These are phyloP conservation scores for Leptinotarsa juncta DNA, from an alignment of 2,888 invertebrate genomes.

Conservation along the genomic window DNA sequence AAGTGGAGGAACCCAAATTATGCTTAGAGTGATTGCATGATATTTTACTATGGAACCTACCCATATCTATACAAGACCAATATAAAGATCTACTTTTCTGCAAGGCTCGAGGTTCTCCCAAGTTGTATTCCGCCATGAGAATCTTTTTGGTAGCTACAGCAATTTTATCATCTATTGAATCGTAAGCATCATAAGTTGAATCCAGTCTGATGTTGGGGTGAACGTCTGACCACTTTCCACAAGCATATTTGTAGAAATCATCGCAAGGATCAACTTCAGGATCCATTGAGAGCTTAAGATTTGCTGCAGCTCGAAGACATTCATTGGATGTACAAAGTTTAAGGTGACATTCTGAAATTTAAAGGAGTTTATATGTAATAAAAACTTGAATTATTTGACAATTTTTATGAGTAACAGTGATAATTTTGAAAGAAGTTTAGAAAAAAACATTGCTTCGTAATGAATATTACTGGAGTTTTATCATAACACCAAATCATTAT, in stretches of 20 bases:
- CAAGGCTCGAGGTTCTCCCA: neutral
- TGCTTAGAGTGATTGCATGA: neutral
- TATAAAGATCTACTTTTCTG: constrained; percentile 76
- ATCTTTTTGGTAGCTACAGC: neutral
- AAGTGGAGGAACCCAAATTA: neutral
- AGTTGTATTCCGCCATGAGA: neutral
- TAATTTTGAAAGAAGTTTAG: no score
- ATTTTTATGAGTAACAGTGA: no score
- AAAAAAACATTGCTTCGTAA: no score
- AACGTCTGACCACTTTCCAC: constrained; percentile 80
- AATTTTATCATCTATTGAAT: constrained; percentile 71
- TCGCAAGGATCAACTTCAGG: constrained; percentile 78
- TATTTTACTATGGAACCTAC: constrained; percentile 61
- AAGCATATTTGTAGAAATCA: constrained; percentile 82
- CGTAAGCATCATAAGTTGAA: constrained; percentile 79
- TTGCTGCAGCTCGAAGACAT: constrained; percentile 79
- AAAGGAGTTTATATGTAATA: no score
- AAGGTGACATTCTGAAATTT: neutral
- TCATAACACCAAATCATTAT: no score
- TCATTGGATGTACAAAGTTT: constrained; percentile 73
- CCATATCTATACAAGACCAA: constrained; percentile 75
- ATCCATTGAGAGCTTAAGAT: constrained; percentile 80
- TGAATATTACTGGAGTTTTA: no score
- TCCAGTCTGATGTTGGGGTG: constrained; percentile 79
- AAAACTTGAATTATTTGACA: no score